These are phyloP conservation scores for Venusia cambrica DNA, from an alignment of 2,888 invertebrate species.

Conservation along the genomic window DNA sequence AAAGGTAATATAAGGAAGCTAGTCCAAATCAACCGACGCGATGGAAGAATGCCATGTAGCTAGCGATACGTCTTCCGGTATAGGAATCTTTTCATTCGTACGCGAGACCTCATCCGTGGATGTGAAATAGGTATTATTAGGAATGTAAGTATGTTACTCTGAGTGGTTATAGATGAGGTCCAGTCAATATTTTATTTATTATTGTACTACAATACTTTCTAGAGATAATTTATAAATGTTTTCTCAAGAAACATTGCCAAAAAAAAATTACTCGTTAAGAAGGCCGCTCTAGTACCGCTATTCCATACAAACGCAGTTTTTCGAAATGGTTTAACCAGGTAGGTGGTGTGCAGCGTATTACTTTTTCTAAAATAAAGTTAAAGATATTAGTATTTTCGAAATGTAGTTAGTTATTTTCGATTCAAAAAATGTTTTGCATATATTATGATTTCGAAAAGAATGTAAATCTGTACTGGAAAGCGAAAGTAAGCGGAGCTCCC, in stretches of 20 bases:
- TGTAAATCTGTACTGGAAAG: no score
- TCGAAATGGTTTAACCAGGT: no score
- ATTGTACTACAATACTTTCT: conserved; percentile 35
- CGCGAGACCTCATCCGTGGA: conserved; percentile 33
- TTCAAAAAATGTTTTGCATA: no score
- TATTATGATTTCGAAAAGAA: no score
- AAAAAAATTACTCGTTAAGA: no score
- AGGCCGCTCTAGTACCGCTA: no score
- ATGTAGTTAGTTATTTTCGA: no score
- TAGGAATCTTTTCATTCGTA: conserved; percentile 31
- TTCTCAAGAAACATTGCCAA: conserved; percentile 47
- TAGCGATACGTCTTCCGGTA: conserved; percentile 50
- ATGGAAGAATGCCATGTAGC: conserved; percentile 74
- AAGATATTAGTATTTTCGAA: no score
- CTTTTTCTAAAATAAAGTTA: no score
- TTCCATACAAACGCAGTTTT: no score
- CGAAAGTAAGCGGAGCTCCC: no score
- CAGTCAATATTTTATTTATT: conserved; percentile 31
- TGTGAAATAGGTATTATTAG: conserved; percentile 40
- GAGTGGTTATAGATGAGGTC: conserved; percentile 28
- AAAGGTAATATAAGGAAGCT: conserved; percentile 77
- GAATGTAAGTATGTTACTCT: conserved; percentile 26
- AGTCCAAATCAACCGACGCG: conserved; percentile 78
- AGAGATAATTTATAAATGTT: conserved; percentile 31
- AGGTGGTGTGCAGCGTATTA: no score